A percentile compares a stretch with the other conserved stretches of the same genome.
phyloP scores from a whole-genome alignment of 2,797 vertebrate genomes.

The Etheostoma nigrum region DNA sequence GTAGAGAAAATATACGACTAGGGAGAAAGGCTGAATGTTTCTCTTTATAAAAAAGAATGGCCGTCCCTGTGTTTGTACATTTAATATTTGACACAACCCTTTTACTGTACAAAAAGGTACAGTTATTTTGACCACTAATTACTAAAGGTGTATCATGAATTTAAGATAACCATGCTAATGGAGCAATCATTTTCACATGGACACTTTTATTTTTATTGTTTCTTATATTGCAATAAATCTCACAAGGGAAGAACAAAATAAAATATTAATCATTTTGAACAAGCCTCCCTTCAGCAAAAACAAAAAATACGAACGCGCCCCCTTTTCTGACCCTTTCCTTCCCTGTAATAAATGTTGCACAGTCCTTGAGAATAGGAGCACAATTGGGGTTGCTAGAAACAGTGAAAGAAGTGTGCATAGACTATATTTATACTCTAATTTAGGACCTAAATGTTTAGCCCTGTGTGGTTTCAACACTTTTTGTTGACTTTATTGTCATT shows the following conservation, averaged over 20 bases:
- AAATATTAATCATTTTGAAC: slow-evolving; percentile 7
- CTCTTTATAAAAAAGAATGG: neutral
- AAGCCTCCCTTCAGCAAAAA: neutral
- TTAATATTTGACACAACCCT: neutral
- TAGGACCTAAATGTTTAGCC: neutral
- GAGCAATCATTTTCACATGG: neutral
- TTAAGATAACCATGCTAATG: neutral
- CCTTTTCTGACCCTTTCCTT: neutral
- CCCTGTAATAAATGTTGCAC: neutral
- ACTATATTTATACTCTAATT: slow-evolving; percentile 20
- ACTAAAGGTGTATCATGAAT: neutral
- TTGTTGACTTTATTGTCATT: slow-evolving; percentile 26
- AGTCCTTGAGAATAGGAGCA: slow-evolving; percentile 12
- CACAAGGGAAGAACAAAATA: neutral
- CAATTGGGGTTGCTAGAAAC: slow-evolving; percentile 9
- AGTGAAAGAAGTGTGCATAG: slow-evolving; percentile 17
- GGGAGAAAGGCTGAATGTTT: slow-evolving; percentile 5
- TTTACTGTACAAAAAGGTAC: neutral
- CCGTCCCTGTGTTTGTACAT: neutral
- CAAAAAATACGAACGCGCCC: neutral
- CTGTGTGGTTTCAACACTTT: slow-evolving; percentile 22
- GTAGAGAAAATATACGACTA: neutral
- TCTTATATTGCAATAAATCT: neutral
- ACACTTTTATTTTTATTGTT: neutral
- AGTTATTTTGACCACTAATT: slow-evolving; percentile 1